Evolutionary conservation across 2,888 invertebrate genomes (phyloP), one percentile per base, ranked within the genome.

Genomic region (Drosophila prolongata): DNA sequence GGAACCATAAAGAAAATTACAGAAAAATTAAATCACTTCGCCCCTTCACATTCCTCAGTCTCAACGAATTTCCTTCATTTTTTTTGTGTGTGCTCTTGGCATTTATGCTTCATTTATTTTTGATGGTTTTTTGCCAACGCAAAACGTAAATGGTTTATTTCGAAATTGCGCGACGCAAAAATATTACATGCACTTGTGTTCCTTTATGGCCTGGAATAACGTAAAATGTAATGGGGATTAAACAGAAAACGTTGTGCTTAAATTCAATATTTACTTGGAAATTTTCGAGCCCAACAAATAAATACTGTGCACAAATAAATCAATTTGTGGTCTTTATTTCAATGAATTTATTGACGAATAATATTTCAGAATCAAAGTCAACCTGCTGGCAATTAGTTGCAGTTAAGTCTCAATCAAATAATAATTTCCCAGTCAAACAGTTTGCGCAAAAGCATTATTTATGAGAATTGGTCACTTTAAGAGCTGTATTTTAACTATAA

Each of bases 51-150:
- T 37, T 24, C 50, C 37, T 11, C 34, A 37, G 46, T 40, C 42
- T 60, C n/a, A 10, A 34, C 10, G 24, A 44, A 40, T 47, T 61
- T 35, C 38, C 42, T 27, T 57, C 13, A 42, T n/a, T 34, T 54
- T 19, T 52, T 65, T 70, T 42, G 56, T 74, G 71, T 47, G 16
- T 56, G 44, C 64, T 82, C 70, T 76, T 80, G 84, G 72, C 77
- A 84, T 89, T 84, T 83, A 79, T 87, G 84, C 87, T 84, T 89
- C 84, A 84, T 84, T 84, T 84, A 80, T 72, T 80, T 87, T 79
- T 83, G 87, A 83, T 86, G 80, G 58, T 72, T 66, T 72, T 65
- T 58, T 43, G 47, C 47, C 55, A 60, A 66, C 65, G 49, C 56
- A 65, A 54, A 70, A 52, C 61, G 60, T 69, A 75, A 78, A 78